Conservation (phyloP, 1,140 invertebrate species). For the Drosophila sucinea region DNA sequence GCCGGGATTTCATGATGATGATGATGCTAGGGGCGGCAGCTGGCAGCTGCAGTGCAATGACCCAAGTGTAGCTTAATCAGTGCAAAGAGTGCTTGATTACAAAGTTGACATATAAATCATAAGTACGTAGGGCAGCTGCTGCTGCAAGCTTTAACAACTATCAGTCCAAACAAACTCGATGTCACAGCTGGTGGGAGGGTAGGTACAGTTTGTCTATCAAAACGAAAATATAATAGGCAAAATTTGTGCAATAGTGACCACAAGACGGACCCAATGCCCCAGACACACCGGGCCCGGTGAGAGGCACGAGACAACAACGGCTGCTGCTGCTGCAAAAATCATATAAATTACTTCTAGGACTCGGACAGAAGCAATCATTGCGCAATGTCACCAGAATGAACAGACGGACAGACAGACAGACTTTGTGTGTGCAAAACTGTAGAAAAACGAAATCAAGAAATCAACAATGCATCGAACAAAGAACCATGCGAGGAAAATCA, state of each 20-base stretch:
- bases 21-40: conserved; percentile 53
- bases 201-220: conserved; percentile 23
- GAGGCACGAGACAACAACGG: conserved; percentile 66
- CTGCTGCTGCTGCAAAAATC: conserved; percentile 47
- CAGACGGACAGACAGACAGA: conserved; percentile 16
- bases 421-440: conserved; percentile 60
- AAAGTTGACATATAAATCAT: conserved; percentile 75
- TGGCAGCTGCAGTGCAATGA: conserved; percentile 48
- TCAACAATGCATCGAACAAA: conserved; percentile 70
- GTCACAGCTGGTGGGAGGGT: conserved; percentile 38
- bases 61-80: conserved; percentile 72
- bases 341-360: conserved; percentile 73
- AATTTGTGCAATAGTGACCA: conserved; percentile 77
- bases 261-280: conserved; percentile 34
- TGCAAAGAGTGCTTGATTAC: conserved; percentile 53
- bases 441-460: conserved; percentile 69
- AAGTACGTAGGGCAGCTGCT: conserved; percentile 57
- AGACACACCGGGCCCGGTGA: conserved; percentile 64
- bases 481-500: conserved; percentile 61
- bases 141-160: conserved; percentile 48
- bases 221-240: conserved; percentile 60
- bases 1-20: conserved; percentile 44
- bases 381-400: conserved; percentile 55
- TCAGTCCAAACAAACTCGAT: conserved; percentile 39
- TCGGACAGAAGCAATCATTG: conserved; percentile 64